phyloP scores from a whole-genome alignment of 2,113 vertebrate species.

The Aramus guarauna region DNA sequence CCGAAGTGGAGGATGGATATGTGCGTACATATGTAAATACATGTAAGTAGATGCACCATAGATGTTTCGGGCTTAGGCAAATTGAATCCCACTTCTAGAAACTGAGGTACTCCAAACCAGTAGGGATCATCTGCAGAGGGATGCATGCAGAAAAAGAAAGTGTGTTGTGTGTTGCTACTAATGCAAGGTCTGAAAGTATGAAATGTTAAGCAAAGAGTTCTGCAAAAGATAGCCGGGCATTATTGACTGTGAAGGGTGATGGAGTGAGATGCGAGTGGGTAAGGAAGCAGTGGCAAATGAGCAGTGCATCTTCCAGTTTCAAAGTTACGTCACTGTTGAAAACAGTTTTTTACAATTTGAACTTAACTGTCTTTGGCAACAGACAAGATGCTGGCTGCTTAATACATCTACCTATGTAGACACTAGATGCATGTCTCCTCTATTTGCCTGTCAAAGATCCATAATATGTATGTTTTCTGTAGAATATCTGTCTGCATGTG shows the following conservation, averaged over 20 bases:
- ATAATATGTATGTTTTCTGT: neutral
- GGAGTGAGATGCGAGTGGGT: neutral
- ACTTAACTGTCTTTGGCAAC: neutral
- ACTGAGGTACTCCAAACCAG: neutral
- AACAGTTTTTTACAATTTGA: neutral
- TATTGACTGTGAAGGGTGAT: neutral
- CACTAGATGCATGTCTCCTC: neutral
- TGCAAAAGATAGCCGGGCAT: neutral
- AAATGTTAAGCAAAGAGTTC: neutral
- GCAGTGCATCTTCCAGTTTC: neutral
- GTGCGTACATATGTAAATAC: neutral
- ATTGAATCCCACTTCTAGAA: neutral
- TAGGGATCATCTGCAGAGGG: neutral
- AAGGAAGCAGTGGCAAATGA: neutral
- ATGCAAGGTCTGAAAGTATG: neutral
- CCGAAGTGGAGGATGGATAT: neutral
- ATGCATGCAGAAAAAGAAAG: neutral
- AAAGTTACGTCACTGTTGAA: neutral
- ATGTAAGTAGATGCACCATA: neutral
- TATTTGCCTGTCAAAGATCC: neutral
- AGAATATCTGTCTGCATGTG: neutral
- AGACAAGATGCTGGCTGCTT: neutral
- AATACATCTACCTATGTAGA: neutral
- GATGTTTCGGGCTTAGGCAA: neutral
- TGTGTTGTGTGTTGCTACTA: rapidly evolving